Percentiles rank a stretch among this genome's conserved stretches.
Evolutionary conservation across 2,888 invertebrate species (phyloP).

Genomic region (Acrobasis consociella): DNA sequence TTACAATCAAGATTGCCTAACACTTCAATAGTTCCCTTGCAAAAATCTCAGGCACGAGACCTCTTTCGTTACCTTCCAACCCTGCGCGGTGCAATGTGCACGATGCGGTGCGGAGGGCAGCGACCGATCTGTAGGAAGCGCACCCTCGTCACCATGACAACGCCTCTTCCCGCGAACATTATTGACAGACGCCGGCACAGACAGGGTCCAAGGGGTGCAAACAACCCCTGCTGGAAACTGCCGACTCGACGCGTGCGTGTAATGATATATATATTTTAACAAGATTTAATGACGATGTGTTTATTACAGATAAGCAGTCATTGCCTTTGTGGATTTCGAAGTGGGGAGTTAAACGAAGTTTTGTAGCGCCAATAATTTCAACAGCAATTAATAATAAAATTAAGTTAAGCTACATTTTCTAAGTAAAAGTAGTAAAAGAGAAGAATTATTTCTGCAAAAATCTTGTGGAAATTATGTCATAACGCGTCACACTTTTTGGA

Average conservation of each 20-base stretch:
- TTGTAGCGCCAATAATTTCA: slow-evolving; percentile 41
- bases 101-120: slow-evolving; percentile 57
- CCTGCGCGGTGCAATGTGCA: slow-evolving; percentile 63
- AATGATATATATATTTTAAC: slow-evolving; percentile 70
- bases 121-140: slow-evolving; percentile 62
- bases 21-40: slow-evolving; percentile 43
- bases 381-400: slow-evolving; percentile 26
- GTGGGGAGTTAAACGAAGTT: slow-evolving; percentile 51
- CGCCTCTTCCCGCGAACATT: slow-evolving; percentile 69
- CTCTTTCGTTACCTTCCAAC: slow-evolving; percentile 62
- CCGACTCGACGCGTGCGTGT: slow-evolving; percentile 50
- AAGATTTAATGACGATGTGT: slow-evolving; percentile 64
- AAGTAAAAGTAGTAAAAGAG: too few relatives aligned
- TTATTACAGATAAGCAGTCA: slow-evolving; percentile 69
- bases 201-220: slow-evolving; percentile 44
- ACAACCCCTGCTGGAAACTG: slow-evolving; percentile 37
- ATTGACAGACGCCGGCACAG: slow-evolving; percentile 71
- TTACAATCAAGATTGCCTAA: neutral
- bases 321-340: slow-evolving; percentile 50
- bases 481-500: too few relatives aligned
- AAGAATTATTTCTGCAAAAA: too few relatives aligned
- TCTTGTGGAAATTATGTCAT: too few relatives aligned
- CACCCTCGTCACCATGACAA: slow-evolving; percentile 75
- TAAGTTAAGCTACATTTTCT: neutral
- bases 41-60: slow-evolving; percentile 58